Percentiles rank a stretch among this genome's conserved stretches.
phyloP scores from a whole-genome alignment of 2,888 invertebrate genomes.

The Tanytarsus gracilentus region DNA sequence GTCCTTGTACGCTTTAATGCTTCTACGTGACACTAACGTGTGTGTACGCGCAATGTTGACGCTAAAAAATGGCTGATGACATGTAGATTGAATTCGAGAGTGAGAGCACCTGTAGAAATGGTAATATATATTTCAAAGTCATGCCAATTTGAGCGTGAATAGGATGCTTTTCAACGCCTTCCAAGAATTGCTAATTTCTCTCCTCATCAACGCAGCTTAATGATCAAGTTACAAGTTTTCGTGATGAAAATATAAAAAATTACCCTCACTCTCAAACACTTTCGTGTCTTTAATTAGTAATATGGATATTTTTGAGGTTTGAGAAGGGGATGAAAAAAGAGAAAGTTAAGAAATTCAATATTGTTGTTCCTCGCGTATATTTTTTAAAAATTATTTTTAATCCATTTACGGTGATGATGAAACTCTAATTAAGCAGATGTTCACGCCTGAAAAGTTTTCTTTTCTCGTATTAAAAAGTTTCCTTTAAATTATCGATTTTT shows the following conservation, averaged over 20 bases:
- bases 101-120: constrained; percentile 16
- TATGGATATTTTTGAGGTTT: too few species aligned
- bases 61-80: background rate
- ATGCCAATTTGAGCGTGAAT: background rate
- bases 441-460: too few species aligned
- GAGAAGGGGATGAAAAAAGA: too few species aligned
- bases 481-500: background rate
- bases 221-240: too few species aligned
- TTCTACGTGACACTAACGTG: background rate
- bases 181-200: background rate
- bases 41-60: background rate
- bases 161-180: background rate
- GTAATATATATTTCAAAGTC: background rate
- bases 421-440: background rate
- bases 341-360: too few species aligned
- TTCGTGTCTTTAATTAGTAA: too few species aligned
- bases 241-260: background rate
- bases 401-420: background rate
- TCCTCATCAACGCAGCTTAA: background rate
- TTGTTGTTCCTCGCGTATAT: background rate
- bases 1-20: background rate
- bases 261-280: too few species aligned
- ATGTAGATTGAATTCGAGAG: constrained; percentile 20
- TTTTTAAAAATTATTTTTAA: too few species aligned
- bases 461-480: background rate